These are phyloP conservation scores for Clanis bilineata DNA, from an alignment of 2,888 invertebrate species.

Conservation along the genomic window DNA sequence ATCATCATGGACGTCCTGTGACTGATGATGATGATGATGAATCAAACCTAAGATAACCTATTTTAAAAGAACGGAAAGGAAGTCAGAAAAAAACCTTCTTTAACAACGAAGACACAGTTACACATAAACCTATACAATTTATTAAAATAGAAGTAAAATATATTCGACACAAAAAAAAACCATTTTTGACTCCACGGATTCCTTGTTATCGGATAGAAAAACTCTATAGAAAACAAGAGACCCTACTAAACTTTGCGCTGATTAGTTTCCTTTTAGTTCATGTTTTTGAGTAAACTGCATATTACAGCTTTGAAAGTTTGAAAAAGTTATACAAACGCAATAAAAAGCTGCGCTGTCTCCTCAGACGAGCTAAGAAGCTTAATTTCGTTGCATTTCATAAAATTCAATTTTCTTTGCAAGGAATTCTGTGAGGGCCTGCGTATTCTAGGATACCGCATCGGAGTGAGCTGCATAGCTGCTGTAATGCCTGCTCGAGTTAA, in stretches of 20 bases:
- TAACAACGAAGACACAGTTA: too few relatives aligned
- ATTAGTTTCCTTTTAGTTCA: conserved; percentile 52
- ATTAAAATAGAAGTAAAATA: too few relatives aligned
- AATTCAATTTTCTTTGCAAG: conserved; percentile 39
- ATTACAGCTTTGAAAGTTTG: conserved; percentile 7
- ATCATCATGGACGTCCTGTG: too few relatives aligned
- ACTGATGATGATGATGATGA: too few relatives aligned
- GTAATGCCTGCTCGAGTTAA: conserved; percentile 53
- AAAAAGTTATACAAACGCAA: conserved; percentile 17
- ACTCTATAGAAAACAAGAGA: conserved; percentile 53
- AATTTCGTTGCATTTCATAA: conserved; percentile 39
- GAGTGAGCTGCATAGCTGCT: conserved; percentile 42
- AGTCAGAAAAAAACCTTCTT: too few relatives aligned
- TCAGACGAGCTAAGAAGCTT: conserved; percentile 34
- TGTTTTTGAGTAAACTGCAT: conserved; percentile 31
- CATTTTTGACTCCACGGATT: conserved; percentile 35
- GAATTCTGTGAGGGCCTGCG: conserved; percentile 20
- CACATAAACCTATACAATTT: too few relatives aligned
- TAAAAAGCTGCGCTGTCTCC: conserved; percentile 28
- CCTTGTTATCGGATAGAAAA: conserved; percentile 44
- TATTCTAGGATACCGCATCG: conserved; percentile 27
- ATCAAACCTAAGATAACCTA: too few relatives aligned
- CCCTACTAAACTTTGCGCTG: conserved; percentile 59
- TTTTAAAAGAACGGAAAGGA: too few relatives aligned
- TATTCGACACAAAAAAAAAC: background rate